Percentiles rank a stretch among this genome's conserved stretches.
Conservation (phyloP, 2,888 invertebrate genomes). For the Diabrotica balteata region DNA sequence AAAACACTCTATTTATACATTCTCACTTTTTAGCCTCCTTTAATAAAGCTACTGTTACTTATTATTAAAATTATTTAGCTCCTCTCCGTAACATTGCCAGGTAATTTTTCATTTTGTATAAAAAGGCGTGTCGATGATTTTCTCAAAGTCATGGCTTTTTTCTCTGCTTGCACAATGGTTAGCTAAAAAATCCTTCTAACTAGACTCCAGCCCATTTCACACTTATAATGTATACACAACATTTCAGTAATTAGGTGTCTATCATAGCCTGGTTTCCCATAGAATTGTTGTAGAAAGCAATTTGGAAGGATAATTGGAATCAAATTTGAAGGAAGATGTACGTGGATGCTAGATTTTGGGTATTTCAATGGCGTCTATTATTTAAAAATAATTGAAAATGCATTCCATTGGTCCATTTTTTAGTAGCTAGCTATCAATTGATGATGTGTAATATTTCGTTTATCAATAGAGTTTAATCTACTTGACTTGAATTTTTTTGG, state of each 20-base stretch:
- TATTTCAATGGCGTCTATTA: slow-evolving; percentile 24
- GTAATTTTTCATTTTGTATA: slow-evolving; percentile 24
- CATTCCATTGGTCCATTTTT: slow-evolving; percentile 27
- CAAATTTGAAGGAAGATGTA: slow-evolving; percentile 24
- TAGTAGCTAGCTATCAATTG: slow-evolving; percentile 1
- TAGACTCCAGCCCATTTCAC: slow-evolving; percentile 39
- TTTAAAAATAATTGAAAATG: slow-evolving; percentile 31
- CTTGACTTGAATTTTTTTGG: too few species aligned
- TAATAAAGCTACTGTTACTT: slow-evolving; percentile 22
- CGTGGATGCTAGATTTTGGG: slow-evolving; percentile 21
- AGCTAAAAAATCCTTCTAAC: slow-evolving; percentile 34
- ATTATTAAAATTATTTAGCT: slow-evolving; percentile 19
- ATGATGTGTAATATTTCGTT: not conserved
- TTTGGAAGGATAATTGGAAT: slow-evolving; percentile 34
- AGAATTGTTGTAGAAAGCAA: slow-evolving; percentile 31
- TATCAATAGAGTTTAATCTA: too few species aligned
- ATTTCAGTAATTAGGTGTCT: slow-evolving; percentile 41
- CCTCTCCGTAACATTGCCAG: slow-evolving; percentile 25
- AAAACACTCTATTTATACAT: slow-evolving; percentile 23
- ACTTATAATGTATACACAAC: slow-evolving; percentile 39
- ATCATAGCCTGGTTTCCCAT: slow-evolving; percentile 36
- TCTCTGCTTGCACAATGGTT: slow-evolving; percentile 26
- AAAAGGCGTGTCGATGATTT: slow-evolving; percentile 21
- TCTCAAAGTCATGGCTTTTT: slow-evolving; percentile 27
- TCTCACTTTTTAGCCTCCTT: slow-evolving; percentile 15